Conservation (phyloP, 2,113 vertebrate species). For the Nesogale talazaci region DNA sequence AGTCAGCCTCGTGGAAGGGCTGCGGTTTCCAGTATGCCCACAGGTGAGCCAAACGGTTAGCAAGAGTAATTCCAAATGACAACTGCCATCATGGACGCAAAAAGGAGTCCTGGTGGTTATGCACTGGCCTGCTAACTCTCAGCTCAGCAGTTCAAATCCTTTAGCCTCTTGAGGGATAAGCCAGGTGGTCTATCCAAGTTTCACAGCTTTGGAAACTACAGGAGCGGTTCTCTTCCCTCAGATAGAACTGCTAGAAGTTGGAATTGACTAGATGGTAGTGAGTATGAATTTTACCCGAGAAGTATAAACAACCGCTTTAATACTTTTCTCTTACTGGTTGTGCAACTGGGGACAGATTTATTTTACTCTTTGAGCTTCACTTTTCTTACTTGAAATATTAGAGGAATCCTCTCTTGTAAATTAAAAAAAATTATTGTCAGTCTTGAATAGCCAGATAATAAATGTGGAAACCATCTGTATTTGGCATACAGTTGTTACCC, state of each 20-base stretch:
- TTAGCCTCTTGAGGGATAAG: neutral
- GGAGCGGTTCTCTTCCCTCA: no score
- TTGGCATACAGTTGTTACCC: neutral
- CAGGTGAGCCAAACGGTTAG: neutral
- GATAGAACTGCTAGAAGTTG: neutral
- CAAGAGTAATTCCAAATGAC: conserved; percentile 10
- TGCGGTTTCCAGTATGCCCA: neutral
- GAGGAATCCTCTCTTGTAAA: neutral
- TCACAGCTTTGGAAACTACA: neutral
- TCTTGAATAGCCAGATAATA: neutral
- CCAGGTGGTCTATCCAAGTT: no score
- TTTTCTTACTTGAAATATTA: neutral
- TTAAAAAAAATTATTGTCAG: neutral
- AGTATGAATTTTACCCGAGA: neutral
- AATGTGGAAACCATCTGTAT: neutral
- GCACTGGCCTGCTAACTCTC: neutral
- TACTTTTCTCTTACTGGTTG: neutral
- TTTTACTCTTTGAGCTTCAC: neutral
- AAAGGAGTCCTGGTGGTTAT: neutral
- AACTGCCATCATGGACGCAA: neutral
- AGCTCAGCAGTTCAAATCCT: neutral
- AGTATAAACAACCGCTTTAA: neutral
- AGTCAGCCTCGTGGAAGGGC: neutral
- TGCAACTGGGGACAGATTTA: neutral
- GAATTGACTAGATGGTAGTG: neutral